Percentiles rank a stretch among this genome's conserved stretches.
Conservation (phyloP, 1,140 invertebrate genomes). For the Colletes gigas region DNA sequence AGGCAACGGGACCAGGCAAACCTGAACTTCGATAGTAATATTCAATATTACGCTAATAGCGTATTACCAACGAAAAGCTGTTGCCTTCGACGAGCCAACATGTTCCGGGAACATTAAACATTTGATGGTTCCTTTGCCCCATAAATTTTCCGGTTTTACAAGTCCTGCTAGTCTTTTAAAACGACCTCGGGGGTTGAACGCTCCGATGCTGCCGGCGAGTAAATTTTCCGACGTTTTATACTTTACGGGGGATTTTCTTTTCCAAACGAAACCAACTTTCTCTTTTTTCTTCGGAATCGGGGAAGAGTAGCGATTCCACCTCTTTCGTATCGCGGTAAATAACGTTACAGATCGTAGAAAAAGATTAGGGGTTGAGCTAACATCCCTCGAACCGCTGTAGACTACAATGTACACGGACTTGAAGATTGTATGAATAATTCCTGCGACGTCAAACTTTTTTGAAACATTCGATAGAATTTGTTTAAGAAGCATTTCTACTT, state of each 20-base stretch:
- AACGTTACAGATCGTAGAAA: too few species aligned
- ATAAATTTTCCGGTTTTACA: conserved; percentile 40
- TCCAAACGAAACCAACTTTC: not conserved
- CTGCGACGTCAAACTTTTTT: too few species aligned
- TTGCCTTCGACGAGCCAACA: conserved; percentile 14
- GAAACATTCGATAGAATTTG: too few species aligned
- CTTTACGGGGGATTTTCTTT: not conserved
- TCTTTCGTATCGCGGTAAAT: too few species aligned
- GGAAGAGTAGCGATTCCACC: too few species aligned
- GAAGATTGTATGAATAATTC: too few species aligned
- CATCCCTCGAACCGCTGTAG: too few species aligned
- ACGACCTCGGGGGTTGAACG: conserved; percentile 19
- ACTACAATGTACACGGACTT: too few species aligned
- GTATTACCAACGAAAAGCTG: conserved; percentile 14
- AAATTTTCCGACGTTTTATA: conserved; percentile 39
- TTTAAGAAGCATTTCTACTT: too few species aligned
- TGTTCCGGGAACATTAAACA: conserved; percentile 11
- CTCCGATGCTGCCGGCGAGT: conserved; percentile 21
- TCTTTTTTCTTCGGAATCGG: too few species aligned
- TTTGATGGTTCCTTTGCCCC: conserved; percentile 25
- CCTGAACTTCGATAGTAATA: not conserved
- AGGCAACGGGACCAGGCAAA: not conserved
- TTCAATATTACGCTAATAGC: conserved; percentile 21
- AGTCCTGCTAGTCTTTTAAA: conserved; percentile 18
- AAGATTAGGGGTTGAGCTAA: too few species aligned